Percentiles rank a stretch among this genome's conserved stretches.
These are phyloP conservation scores for Cyphomyrus plagiostoma DNA, from an alignment of 2,113 vertebrate species.

Conservation along the genomic window DNA sequence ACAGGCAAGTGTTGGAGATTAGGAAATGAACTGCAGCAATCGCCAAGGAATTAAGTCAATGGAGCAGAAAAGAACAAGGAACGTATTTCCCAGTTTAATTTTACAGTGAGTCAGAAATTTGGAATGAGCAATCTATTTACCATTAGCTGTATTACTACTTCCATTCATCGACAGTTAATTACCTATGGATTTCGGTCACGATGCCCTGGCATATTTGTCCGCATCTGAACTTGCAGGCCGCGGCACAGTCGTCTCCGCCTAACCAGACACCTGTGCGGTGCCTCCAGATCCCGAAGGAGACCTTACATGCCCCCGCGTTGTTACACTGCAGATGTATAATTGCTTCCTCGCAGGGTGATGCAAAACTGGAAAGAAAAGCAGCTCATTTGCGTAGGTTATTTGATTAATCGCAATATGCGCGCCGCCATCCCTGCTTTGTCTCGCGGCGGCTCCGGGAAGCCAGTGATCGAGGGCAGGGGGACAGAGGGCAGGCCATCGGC, in stretches of 20 bases:
- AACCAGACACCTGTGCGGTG: background rate
- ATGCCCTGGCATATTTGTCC: background rate
- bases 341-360: background rate
- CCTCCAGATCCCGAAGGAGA: background rate
- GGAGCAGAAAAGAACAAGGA: background rate
- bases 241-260: background rate
- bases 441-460: background rate
- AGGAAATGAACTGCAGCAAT: constrained; percentile 20
- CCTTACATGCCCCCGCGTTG: background rate
- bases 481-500: no score
- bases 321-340: background rate
- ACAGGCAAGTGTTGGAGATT: constrained; percentile 16
- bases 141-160: background rate
- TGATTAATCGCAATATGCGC: background rate
- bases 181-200: constrained; percentile 22
- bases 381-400: background rate
- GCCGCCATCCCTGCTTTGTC: background rate
- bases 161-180: constrained; percentile 40
- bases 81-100: constrained; percentile 11
- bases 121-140: constrained; percentile 10
- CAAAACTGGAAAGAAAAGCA: background rate
- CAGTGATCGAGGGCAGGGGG: no score
- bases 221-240: background rate
- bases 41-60: constrained; percentile 16
- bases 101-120: background rate